Base-by-base conservation (phyloP, 1,140 invertebrate species). In the Caerostris extrusa region DNA sequence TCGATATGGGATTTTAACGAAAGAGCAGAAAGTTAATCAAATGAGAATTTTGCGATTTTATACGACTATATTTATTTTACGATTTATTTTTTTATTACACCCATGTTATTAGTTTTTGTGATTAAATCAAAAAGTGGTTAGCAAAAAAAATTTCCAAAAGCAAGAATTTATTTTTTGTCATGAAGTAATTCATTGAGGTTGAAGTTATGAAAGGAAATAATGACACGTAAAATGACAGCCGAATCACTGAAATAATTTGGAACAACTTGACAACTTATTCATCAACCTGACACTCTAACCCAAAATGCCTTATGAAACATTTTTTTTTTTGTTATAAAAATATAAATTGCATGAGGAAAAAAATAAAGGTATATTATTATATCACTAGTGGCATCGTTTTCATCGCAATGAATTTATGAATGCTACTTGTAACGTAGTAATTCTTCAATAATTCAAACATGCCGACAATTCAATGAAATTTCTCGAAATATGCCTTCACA, bases 1-100 rank as follows among this genome's bases (percentile, higher is more conserved):
- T 77, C 71, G 71, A 50, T 34, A 77, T 77, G 71, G 34, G 71
- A 53, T 77, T 77, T 77, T 77, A 77, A 77, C 71, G 71, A 53
- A 77, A 77, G 12, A 50, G 34, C 34, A 34, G 34, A 34, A 34
- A 34, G 34, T 34, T 34, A 77, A 77, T 77, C 34, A 50, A 77
- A 77, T 77, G 71, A 77, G 71, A 77, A 19, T 77, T 77, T 34
- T 77, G 12, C 53, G 71, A 77, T 77, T 53, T 77, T 77, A 34
- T 34, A 34, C 34, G 34, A 34, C 34, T 34, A 34, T 34, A 34
- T 34, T 34, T 34, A 34, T 34, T 34, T 34, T 34, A 34, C 34
- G 34, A 34, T 34, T 34, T 34, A 34, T 34, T 2, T 34, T 34
- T 34, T 34, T 2, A 34, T 34, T 34, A 34, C 34, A 34, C 34